Conservation (phyloP, 1,140 invertebrate genomes). For the Eurosta solidaginis region DNA sequence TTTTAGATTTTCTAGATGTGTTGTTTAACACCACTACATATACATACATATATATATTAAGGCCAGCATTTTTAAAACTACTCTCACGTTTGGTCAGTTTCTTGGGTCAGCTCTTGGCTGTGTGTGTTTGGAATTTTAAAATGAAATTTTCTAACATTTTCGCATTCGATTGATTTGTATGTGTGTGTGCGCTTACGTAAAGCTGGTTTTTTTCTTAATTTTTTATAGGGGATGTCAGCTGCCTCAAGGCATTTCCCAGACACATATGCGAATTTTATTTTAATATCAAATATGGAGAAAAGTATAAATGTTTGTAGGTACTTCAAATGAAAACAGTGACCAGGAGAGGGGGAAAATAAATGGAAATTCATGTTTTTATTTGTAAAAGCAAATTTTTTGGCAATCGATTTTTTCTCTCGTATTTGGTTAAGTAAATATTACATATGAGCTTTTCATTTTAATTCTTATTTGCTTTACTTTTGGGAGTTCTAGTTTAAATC, state of each 20-base stretch:
- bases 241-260: neutral
- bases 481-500: no score
- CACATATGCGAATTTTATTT: constrained; percentile 5
- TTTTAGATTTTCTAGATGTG: neutral
- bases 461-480: neutral
- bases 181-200: neutral
- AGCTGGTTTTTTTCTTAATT: neutral
- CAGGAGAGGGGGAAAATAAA: neutral
- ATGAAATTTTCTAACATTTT: neutral
- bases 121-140: constrained; percentile 17
- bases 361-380: neutral
- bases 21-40: neutral
- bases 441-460: neutral
- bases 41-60: neutral
- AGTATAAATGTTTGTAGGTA: no score
- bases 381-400: neutral
- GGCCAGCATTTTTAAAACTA: neutral
- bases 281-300: neutral
- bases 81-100: neutral
- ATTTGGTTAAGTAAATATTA: neutral
- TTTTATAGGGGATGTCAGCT: neutral
- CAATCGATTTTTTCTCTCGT: neutral
- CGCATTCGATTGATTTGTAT: neutral
- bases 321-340: neutral
- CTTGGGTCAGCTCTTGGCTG: neutral